phyloP scores from a whole-genome alignment of 2,113 vertebrate species.

The Tonatia bakeri region DNA sequence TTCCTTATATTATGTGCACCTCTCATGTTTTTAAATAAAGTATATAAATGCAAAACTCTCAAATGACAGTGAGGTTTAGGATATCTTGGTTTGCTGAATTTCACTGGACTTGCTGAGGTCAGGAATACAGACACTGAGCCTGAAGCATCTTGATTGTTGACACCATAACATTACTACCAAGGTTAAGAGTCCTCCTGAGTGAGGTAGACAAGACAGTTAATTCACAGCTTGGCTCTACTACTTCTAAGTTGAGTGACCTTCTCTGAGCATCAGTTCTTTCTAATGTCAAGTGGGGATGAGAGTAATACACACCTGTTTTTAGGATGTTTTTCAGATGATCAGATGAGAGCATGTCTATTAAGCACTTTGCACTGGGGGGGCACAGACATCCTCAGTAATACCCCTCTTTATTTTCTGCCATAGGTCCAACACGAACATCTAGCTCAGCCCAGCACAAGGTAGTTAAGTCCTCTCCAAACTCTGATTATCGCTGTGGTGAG shows the following conservation, averaged over 20 bases:
- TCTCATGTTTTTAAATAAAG: neutral
- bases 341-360: neutral
- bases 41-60: neutral
- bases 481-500: neutral
- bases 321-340: neutral
- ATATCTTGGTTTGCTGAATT: neutral
- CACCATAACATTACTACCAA: neutral
- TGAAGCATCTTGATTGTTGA: neutral
- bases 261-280: neutral
- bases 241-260: neutral
- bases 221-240: neutral
- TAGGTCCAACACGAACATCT: neutral
- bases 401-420: neutral
- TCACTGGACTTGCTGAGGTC: neutral
- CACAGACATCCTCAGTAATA: neutral
- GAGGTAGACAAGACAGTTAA: neutral
- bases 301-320: neutral
- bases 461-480: neutral
- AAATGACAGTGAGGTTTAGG: neutral
- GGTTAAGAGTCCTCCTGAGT: neutral
- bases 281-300: neutral
- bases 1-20: neutral
- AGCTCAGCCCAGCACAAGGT: neutral
- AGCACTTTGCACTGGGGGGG: neutral
- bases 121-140: neutral